Percentiles rank a stretch among this genome's conserved stretches.
Conservation (phyloP, 2,797 vertebrate species). For the Gymnothorax reevesii region DNA sequence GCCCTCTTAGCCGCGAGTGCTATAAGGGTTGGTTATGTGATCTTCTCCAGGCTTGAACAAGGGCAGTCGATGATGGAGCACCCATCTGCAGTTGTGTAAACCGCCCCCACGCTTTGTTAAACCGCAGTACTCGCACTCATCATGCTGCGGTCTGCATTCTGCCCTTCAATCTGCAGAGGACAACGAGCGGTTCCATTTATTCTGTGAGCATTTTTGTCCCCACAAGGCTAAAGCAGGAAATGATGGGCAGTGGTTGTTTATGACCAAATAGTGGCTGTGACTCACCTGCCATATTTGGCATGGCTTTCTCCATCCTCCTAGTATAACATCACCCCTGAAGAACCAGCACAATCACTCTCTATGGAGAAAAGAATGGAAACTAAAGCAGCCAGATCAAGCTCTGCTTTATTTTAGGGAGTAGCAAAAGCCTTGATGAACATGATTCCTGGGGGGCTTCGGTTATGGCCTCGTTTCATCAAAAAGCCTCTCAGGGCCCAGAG, state of each 20-base stretch:
- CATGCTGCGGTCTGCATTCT: background rate
- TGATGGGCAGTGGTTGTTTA: background rate
- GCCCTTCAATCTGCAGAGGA: background rate
- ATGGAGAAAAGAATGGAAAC: background rate
- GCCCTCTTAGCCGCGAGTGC: background rate
- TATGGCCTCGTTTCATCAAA: background rate
- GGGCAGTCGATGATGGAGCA: background rate
- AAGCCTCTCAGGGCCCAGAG: background rate
- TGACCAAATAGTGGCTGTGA: no score
- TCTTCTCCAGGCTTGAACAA: background rate
- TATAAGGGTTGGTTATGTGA: background rate
- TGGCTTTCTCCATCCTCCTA: conserved; percentile 42
- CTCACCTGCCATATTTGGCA: conserved; percentile 11
- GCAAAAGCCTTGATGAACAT: no score
- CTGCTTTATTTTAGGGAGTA: background rate
- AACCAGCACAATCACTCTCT: conserved; percentile 16
- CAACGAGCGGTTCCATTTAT: background rate
- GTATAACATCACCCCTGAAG: conserved; percentile 40
- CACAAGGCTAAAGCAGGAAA: background rate
- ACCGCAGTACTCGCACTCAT: background rate
- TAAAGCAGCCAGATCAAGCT: background rate
- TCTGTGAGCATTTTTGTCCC: background rate
- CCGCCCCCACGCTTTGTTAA: background rate
- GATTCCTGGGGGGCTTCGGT: background rate
- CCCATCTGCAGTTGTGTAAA: background rate